Conservation (phyloP, 2,888 invertebrate species). For the Herminia tarsipennalis region DNA sequence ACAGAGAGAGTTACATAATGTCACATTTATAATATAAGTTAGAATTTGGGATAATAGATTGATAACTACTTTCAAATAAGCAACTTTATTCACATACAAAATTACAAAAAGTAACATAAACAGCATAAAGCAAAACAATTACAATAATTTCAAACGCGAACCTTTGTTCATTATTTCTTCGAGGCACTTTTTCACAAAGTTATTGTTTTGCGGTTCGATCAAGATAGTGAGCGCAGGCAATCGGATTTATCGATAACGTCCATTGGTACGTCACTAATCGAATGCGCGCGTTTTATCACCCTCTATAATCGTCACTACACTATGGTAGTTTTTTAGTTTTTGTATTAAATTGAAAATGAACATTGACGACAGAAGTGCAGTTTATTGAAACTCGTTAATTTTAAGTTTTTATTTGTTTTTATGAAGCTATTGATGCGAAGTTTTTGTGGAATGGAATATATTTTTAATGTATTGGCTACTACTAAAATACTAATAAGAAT, state of each 20-base stretch:
- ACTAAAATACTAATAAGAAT: no score
- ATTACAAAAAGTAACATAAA: background rate
- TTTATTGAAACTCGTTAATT: conserved; percentile 34
- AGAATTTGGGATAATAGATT: no score
- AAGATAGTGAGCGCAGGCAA: conserved; percentile 66
- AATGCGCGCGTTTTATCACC: conserved; percentile 73
- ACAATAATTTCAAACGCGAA: conserved; percentile 25
- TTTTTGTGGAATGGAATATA: background rate
- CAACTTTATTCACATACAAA: no score
- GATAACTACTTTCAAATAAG: no score
- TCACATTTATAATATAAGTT: no score
- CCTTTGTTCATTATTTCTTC: conserved; percentile 40
- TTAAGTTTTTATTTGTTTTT: conserved; percentile 16
- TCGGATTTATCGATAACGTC: conserved; percentile 79
- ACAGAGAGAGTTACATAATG: no score
- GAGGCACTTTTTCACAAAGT: conserved; percentile 47
- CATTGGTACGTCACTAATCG: conserved; percentile 78
- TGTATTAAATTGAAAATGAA: conserved; percentile 46
- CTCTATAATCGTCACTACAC: conserved; percentile 76
- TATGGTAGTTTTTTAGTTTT: conserved; percentile 50
- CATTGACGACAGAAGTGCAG: conserved; percentile 31
- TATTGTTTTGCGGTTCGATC: conserved; percentile 75
- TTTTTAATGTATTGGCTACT: no score
- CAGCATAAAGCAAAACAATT: background rate
- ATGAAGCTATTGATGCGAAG: no score